These are phyloP conservation scores for Sebastes kiyomatsui DNA, from an alignment of 2,797 vertebrate genomes.

Conservation along the genomic window DNA sequence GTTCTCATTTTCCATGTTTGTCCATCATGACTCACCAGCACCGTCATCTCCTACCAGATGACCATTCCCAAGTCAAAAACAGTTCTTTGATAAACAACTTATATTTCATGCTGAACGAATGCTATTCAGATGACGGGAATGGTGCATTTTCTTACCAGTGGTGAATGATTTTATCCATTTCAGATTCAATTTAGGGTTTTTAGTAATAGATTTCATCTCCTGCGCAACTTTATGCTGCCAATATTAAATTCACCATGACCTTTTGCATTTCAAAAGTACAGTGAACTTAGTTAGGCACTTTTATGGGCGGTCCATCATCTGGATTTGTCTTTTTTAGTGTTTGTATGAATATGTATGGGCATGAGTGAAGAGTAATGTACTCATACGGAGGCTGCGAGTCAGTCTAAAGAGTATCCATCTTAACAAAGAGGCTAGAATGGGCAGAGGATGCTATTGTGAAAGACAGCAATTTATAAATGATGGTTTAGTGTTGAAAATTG, in stretches of 20 bases:
- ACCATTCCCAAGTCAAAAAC: neutral
- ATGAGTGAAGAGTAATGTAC: conserved; percentile 27
- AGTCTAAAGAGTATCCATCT: conserved; percentile 27
- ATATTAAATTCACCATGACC: conserved; percentile 45
- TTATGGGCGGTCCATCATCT: conserved; percentile 40
- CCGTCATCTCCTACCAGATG: neutral
- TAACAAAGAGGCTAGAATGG: conserved; percentile 4
- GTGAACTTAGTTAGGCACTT: conserved; percentile 36
- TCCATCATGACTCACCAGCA: conserved; percentile 25
- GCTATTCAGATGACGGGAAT: conserved; percentile 11
- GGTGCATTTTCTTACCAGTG: neutral
- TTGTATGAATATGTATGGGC: conserved; percentile 1
- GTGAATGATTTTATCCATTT: conserved; percentile 16
- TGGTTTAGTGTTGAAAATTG: neutral
- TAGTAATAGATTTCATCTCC: conserved; percentile 17
- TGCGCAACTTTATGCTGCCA: conserved; percentile 12
- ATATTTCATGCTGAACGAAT: conserved; percentile 2
- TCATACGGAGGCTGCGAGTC: conserved; percentile 23
- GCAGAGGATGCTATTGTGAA: neutral
- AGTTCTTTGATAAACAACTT: conserved; percentile 4
- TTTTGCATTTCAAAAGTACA: conserved; percentile 43
- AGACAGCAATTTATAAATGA: conserved; percentile 17
- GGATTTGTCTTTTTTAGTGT: conserved; percentile 46
- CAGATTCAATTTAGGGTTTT: conserved; percentile 1
- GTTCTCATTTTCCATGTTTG: neutral